Evolutionary conservation across 2,888 invertebrate species (phyloP).

Genomic region (Pristionchus entomophagus): DNA sequence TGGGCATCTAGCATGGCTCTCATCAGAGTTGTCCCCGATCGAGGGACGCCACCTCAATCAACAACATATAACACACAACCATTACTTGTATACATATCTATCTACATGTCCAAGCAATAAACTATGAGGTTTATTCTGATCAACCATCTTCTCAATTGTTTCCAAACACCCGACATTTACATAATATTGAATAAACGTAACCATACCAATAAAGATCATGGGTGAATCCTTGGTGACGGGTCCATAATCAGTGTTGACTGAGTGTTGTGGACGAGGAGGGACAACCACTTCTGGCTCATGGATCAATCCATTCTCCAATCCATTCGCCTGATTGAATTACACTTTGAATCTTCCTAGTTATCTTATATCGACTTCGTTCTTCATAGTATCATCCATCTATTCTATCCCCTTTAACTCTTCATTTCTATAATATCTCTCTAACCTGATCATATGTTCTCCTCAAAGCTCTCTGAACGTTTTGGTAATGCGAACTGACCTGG

Average conservation of each 20-base stretch:
- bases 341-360: background rate
- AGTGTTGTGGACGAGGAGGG: background rate
- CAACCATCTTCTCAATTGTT: too few relatives aligned
- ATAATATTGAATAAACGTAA: background rate
- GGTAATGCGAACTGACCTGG: background rate
- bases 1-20: constrained; percentile 98
- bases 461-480: constrained; percentile 25
- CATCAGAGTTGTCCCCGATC: constrained; percentile 97
- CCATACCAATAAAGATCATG: constrained; percentile 56
- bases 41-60: constrained; percentile 78
- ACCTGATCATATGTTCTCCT: constrained; percentile 24
- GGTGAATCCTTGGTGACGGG: constrained; percentile 50
- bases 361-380: background rate
- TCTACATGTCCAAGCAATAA: too few relatives aligned
- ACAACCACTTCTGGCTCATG: background rate
- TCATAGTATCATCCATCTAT: background rate
- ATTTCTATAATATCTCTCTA: background rate
- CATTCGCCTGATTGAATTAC: background rate
- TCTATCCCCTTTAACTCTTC: background rate
- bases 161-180: background rate
- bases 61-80: background rate
- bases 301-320: background rate
- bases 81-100: too few relatives aligned
- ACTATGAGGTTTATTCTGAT: too few relatives aligned
- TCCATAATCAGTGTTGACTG: background rate